phyloP scores from a whole-genome alignment of 2,113 vertebrate genomes.

The Elephantulus edwardii region DNA sequence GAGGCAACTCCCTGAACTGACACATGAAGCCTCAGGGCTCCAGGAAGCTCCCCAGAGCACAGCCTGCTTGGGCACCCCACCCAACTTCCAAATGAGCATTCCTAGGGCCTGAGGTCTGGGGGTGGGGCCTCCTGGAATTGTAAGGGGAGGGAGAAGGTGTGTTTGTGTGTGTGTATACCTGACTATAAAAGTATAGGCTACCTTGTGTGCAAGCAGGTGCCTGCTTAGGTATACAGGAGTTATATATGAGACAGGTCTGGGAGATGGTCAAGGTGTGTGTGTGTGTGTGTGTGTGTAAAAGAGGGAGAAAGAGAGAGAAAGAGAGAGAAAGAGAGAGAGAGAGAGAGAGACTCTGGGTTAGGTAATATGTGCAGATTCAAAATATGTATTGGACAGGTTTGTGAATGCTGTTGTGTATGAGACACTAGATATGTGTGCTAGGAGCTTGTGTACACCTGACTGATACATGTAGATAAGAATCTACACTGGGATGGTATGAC shows the following conservation, averaged over 20 bases:
- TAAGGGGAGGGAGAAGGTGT: constrained; percentile 49
- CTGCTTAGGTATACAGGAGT: not conserved
- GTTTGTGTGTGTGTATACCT: not conserved
- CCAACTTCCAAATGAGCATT: constrained; percentile 76
- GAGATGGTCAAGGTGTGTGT: not conserved
- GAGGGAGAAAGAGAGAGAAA: too few relatives aligned
- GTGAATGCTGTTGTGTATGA: not conserved
- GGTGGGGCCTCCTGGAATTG: constrained; percentile 63
- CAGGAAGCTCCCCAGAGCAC: constrained; percentile 72
- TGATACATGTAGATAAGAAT: not conserved
- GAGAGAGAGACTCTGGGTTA: not conserved
- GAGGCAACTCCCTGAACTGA: constrained; percentile 70
- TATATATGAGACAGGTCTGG: not conserved
- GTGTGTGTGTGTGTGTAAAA: too few relatives aligned
- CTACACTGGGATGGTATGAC: not conserved
- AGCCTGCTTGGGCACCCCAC: constrained; percentile 73
- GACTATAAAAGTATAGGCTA: not conserved
- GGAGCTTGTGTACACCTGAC: not conserved
- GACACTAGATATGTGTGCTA: not conserved
- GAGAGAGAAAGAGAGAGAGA: too few relatives aligned
- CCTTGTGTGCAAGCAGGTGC: not conserved
- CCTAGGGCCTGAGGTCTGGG: constrained; percentile 77
- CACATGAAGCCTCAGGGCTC: constrained; percentile 60
- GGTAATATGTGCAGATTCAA: not conserved
- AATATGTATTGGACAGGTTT: not conserved